phyloP scores from a whole-genome alignment of 2,113 vertebrate genomes.

The Brachypodius melanocephalos region DNA sequence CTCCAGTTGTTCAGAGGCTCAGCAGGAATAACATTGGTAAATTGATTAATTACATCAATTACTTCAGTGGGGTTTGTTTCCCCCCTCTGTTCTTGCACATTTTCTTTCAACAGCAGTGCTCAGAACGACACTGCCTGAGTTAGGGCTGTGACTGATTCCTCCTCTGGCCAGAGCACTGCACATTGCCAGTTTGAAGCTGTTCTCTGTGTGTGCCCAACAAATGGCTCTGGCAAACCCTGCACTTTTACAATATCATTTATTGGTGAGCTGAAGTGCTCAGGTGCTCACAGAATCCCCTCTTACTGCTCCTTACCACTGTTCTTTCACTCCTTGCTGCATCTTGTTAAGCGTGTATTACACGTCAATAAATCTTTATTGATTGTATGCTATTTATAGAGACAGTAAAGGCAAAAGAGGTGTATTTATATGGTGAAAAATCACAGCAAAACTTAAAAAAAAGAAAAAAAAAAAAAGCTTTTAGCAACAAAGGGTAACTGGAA shows the following conservation, averaged over 20 bases:
- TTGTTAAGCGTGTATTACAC: neutral
- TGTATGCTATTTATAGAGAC: neutral
- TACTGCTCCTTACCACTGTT: neutral
- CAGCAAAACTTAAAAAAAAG: neutral
- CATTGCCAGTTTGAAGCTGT: neutral
- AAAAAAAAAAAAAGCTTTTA: neutral
- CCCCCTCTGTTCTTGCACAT: neutral
- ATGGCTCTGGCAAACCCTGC: neutral
- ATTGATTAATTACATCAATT: slow-evolving; percentile 51
- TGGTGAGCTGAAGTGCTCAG: neutral
- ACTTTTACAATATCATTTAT: neutral
- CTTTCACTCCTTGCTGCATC: neutral
- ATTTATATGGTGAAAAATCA: neutral
- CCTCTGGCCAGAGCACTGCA: neutral
- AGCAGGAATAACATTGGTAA: neutral
- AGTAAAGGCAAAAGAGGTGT: neutral
- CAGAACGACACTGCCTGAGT: neutral
- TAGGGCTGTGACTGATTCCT: neutral
- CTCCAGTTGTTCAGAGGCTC: neutral
- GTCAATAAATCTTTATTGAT: neutral
- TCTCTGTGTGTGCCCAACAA: neutral
- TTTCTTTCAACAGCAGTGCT: neutral
- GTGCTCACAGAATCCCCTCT: neutral
- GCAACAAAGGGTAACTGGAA: neutral
- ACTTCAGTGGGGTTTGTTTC: neutral